phyloP scores from a whole-genome alignment of 2,113 vertebrate genomes.

The Rynchops niger region DNA sequence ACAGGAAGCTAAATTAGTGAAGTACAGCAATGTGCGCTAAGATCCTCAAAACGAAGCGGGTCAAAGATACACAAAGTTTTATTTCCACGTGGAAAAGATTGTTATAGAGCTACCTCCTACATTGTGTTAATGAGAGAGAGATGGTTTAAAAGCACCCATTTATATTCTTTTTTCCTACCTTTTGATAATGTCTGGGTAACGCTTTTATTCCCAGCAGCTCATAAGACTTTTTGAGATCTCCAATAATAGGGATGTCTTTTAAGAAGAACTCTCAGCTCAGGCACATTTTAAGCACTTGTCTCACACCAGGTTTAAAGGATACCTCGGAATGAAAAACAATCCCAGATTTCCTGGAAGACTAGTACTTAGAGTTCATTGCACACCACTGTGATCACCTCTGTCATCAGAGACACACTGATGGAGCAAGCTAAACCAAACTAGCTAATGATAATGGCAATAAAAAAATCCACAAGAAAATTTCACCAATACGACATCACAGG shows the following conservation, averaged over 20 bases:
- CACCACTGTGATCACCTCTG: slow-evolving; percentile 50
- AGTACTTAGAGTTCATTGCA: slow-evolving; percentile 69
- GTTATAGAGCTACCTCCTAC: background rate
- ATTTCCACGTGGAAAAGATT: background rate
- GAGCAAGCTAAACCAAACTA: slow-evolving; percentile 59
- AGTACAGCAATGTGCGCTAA: background rate
- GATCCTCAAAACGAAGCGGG: background rate
- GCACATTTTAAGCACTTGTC: background rate
- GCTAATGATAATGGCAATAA: background rate
- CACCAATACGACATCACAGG: slow-evolving; percentile 66
- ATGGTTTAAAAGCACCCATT: background rate
- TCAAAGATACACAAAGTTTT: background rate
- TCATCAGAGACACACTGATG: slow-evolving; percentile 47
- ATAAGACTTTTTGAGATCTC: background rate
- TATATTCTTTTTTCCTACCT: background rate
- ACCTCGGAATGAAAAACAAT: slow-evolving; percentile 58
- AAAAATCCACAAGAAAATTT: background rate
- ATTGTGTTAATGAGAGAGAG: background rate
- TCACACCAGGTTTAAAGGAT: background rate
- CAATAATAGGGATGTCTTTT: background rate
- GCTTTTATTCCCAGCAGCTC: background rate
- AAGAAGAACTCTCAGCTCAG: background rate
- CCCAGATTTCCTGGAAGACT: slow-evolving; percentile 72
- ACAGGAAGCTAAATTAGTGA: background rate
- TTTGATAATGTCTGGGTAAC: background rate